phyloP scores from a whole-genome alignment of 30 jellyfish, hydroid and myxozoan genomes.

The Cassiopea xamachana region DNA sequence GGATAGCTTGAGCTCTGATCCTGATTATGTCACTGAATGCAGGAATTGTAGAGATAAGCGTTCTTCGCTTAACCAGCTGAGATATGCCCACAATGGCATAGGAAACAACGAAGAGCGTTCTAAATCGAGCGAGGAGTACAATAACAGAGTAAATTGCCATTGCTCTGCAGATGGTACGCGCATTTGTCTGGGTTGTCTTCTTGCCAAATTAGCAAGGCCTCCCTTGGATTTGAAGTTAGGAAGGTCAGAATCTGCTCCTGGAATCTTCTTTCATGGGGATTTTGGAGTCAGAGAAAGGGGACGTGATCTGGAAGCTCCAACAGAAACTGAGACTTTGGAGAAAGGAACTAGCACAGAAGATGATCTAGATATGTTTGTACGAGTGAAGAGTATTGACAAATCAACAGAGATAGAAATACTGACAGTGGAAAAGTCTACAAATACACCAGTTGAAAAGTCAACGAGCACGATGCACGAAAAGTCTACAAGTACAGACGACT shows the following conservation, averaged over 20 bases:
- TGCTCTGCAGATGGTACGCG: constrained; percentile 28
- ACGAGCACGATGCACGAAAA: constrained; percentile 11
- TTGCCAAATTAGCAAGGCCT: constrained; percentile 5
- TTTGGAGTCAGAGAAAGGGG: too few species aligned
- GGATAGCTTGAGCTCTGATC: background rate
- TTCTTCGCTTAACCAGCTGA: background rate
- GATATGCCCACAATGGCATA: constrained; percentile 2
- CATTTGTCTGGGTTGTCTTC: constrained; percentile 28
- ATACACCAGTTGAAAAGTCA: constrained; percentile 3
- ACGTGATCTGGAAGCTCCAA: background rate
- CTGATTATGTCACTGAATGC: background rate
- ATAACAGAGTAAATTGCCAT: background rate
- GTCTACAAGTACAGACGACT: constrained; percentile 32
- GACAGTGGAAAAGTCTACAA: constrained; percentile 9
- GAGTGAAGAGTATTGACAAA: constrained; percentile 1
- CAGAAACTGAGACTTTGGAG: background rate
- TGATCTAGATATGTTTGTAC: background rate
- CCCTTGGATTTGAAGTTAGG: background rate
- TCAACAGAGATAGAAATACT: background rate
- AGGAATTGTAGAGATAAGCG: background rate
- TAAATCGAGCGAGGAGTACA: constrained; percentile 7
- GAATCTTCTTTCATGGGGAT: constrained; percentile 8
- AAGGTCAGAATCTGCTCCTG: constrained; percentile 50
- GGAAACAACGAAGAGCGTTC: background rate
- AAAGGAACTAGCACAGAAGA: constrained; percentile 25